phyloP scores from a whole-genome alignment of 2,888 invertebrate genomes.

The Molorchus minor region DNA sequence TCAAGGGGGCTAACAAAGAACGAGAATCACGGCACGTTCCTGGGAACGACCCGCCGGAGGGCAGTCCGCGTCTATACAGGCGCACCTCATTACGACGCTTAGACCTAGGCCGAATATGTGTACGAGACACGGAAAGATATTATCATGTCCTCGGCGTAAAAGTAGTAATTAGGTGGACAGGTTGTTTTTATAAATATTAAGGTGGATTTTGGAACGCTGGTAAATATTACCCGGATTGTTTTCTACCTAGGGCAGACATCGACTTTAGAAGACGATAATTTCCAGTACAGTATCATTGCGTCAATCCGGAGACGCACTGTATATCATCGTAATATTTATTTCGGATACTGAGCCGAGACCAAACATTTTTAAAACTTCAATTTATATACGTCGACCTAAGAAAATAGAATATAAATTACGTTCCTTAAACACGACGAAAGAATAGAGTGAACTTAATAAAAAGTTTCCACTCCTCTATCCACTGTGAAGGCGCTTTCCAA shows the following conservation, averaged over 20 bases:
- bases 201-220: too few species aligned
- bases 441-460: slow-evolving; percentile 15
- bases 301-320: too few species aligned
- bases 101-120: neutral
- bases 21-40: slow-evolving; percentile 39
- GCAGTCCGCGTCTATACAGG: slow-evolving; percentile 41
- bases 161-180: too few species aligned
- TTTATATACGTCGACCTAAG: slow-evolving; percentile 11
- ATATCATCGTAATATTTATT: neutral
- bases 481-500: slow-evolving; percentile 8
- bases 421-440: slow-evolving; percentile 1
- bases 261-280: too few species aligned
- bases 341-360: neutral
- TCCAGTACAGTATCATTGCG: too few species aligned
- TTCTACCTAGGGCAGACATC: too few species aligned
- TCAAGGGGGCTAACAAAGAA: slow-evolving; percentile 32
- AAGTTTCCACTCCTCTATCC: slow-evolving; percentile 15
- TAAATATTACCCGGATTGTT: too few species aligned
- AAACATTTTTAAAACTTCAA: slow-evolving; percentile 5
- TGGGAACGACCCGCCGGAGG: slow-evolving; percentile 44
- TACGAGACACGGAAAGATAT: too few species aligned
- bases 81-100: slow-evolving; percentile 41
- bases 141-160: too few species aligned
- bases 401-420: slow-evolving; percentile 17
- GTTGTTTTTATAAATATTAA: too few species aligned